phyloP scores from a whole-genome alignment of 2,113 vertebrate species.

The Anthoscopus minutus region DNA sequence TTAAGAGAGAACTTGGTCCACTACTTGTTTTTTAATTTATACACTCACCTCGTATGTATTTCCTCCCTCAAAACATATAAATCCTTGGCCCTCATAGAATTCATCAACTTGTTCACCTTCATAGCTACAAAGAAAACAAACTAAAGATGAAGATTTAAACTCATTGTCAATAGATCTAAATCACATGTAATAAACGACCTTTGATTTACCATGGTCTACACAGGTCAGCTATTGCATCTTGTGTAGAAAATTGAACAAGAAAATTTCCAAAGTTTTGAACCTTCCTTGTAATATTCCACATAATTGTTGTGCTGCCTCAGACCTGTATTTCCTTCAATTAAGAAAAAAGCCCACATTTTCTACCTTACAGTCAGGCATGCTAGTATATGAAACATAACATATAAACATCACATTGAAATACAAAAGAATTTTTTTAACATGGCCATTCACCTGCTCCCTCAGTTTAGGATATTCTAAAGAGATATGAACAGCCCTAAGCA shows the following conservation, averaged over 20 bases:
- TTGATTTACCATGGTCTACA: neutral
- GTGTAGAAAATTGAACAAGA: neutral
- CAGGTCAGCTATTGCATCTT: neutral
- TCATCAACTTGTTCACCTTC: constrained; percentile 75
- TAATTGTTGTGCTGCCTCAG: neutral
- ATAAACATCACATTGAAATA: neutral
- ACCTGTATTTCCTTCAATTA: neutral
- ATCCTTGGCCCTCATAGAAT: constrained; percentile 79
- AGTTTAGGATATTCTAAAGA: neutral
- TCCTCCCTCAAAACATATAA: constrained; percentile 79
- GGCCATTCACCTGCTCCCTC: neutral
- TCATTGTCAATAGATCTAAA: neutral
- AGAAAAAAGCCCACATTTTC: neutral
- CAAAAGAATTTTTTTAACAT: neutral
- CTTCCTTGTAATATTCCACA: neutral
- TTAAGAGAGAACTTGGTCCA: neutral
- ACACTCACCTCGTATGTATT: constrained; percentile 77
- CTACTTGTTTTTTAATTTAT: neutral
- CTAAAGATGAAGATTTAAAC: neutral
- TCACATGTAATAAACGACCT: neutral
- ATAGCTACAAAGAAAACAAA: constrained; percentile 70
- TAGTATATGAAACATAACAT: neutral
- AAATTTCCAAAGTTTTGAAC: neutral
- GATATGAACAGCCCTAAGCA: neutral
- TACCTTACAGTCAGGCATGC: neutral